Conservation (phyloP, 2,888 invertebrate genomes). For the Panopea generosa region DNA sequence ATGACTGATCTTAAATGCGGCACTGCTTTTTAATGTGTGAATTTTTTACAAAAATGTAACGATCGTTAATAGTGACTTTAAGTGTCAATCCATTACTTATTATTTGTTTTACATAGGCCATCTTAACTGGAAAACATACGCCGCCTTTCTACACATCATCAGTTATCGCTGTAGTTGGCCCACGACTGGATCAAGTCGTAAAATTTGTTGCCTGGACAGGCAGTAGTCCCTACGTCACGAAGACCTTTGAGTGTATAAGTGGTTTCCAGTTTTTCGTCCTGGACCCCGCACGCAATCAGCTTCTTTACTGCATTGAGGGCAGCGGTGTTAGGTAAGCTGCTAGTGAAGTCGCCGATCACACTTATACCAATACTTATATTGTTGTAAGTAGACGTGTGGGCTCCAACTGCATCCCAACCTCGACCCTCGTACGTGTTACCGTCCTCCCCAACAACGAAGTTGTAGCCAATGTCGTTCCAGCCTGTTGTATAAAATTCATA, state of each 20-base stretch:
- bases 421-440: constrained; percentile 20
- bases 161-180: constrained; percentile 72
- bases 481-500: no score
- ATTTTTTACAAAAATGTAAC: no score
- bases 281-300: constrained; percentile 75
- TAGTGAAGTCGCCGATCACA: constrained; percentile 77
- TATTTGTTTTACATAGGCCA: no score
- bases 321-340: constrained; percentile 69
- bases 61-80: no score
- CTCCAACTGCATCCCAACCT: constrained; percentile 36
- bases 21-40: no score
- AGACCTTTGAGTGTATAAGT: constrained; percentile 73
- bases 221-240: constrained; percentile 67
- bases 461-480: not conserved
- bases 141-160: no score
- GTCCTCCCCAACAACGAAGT: no score
- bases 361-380: constrained; percentile 63
- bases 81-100: no score
- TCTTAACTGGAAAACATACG: no score
- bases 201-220: constrained; percentile 72
- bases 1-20: no score
- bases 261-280: constrained; percentile 63
- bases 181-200: constrained; percentile 70
- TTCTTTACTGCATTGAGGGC: constrained; percentile 74
- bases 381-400: constrained; percentile 22